phyloP scores from a whole-genome alignment of 2,888 invertebrate species.

The Temnothorax ravouxi region DNA sequence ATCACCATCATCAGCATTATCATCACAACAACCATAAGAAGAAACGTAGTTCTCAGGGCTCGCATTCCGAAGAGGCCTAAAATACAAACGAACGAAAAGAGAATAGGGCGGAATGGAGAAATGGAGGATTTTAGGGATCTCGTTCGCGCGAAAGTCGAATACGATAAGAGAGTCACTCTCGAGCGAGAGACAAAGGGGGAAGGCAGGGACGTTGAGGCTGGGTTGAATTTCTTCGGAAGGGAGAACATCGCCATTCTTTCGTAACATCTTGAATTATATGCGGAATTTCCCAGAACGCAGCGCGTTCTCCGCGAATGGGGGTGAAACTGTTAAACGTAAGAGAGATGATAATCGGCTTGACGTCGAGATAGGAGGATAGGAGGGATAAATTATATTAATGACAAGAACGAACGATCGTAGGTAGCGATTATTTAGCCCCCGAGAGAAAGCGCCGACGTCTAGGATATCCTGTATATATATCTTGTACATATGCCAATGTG shows the following conservation, averaged over 20 bases:
- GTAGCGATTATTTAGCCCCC: neutral
- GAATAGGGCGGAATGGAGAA: neutral
- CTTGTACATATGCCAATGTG: constrained; percentile 35
- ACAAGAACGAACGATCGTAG: neutral
- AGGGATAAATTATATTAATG: neutral
- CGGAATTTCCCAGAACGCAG: constrained; percentile 6
- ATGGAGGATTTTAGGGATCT: neutral
- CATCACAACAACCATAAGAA: constrained; percentile 83
- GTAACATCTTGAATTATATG: constrained; percentile 14
- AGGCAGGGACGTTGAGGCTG: neutral
- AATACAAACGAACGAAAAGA: constrained; percentile 31
- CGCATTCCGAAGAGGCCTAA: constrained; percentile 84
- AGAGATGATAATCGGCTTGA: neutral
- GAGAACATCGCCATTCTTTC: constrained; percentile 26
- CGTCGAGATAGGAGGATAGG: neutral
- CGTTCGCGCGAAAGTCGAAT: neutral
- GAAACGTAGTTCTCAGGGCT: constrained; percentile 84
- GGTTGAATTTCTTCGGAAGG: neutral
- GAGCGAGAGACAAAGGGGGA: neutral
- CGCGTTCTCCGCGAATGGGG: neutral
- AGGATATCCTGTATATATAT: constrained; percentile 18
- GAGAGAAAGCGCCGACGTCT: constrained; percentile 6
- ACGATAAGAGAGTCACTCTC: neutral
- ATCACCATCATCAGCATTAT: constrained; percentile 78
- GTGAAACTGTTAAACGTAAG: neutral